Evolutionary conservation across 2,888 invertebrate species (phyloP).

Genomic region (Pollenia angustigena): DNA sequence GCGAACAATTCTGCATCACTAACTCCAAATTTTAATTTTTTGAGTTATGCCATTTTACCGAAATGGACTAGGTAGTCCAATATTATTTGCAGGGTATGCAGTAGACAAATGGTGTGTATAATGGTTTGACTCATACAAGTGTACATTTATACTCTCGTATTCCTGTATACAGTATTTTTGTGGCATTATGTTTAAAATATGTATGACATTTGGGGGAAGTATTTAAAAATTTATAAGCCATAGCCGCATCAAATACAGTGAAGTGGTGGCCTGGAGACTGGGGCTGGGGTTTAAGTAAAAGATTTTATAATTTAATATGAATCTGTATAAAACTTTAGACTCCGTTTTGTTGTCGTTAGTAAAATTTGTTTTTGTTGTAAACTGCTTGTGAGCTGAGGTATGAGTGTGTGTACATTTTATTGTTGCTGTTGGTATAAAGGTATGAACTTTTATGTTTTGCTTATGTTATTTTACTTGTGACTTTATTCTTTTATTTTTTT

Average conservation of each 20-base stretch:
- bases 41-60: too few species aligned
- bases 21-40: too few species aligned
- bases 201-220: conserved; percentile 49
- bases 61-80: too few species aligned
- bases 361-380: conserved; percentile 22
- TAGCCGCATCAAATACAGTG: not conserved
- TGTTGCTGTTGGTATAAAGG: conserved; percentile 2
- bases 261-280: not conserved
- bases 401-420: not conserved
- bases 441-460: conserved; percentile 33
- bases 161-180: conserved; percentile 20
- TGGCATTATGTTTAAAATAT: conserved; percentile 63
- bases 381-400: not conserved
- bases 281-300: not conserved
- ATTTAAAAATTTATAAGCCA: conserved; percentile 64
- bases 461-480: conserved; percentile 50
- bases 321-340: conserved; percentile 32
- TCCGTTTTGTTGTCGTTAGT: conserved; percentile 27
- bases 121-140: conserved; percentile 21
- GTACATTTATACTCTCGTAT: not conserved
- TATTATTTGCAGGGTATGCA: not conserved
- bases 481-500: conserved; percentile 20
- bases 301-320: conserved; percentile 54
- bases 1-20: too few species aligned
- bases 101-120: conserved; percentile 34